phyloP scores from a whole-genome alignment of 2,888 invertebrate species.

The Drosophila crucigera region DNA sequence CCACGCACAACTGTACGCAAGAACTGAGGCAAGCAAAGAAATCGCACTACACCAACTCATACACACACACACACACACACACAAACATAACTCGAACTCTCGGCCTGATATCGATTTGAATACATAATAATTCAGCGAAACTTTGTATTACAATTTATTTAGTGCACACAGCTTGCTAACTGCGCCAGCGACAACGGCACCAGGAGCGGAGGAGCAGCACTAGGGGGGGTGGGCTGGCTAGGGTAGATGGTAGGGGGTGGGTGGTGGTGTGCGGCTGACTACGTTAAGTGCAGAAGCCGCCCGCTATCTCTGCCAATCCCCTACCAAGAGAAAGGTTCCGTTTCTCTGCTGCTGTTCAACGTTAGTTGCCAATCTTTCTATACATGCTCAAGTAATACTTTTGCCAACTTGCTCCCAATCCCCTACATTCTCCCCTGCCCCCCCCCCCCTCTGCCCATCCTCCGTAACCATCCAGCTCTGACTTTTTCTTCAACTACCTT shows the following conservation, averaged over 20 bases:
- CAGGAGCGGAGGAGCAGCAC: neutral
- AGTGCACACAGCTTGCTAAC: conserved; percentile 63
- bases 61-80: conserved; percentile 7
- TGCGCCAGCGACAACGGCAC: conserved; percentile 11
- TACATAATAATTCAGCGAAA: conserved; percentile 79
- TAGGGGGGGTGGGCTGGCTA: neutral
- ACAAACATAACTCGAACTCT: conserved; percentile 48
- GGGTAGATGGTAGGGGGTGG: neutral
- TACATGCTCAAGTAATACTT: conserved; percentile 70
- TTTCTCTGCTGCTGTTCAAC: conserved; percentile 1
- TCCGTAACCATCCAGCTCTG: neutral
- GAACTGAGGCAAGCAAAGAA: conserved; percentile 21
- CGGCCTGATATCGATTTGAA: conserved; percentile 75
- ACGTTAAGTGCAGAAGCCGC: conserved; percentile 27
- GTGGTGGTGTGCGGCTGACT: conserved; percentile 3
- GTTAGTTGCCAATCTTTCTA: conserved; percentile 71
- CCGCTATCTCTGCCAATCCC: conserved; percentile 11
- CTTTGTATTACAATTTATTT: conserved; percentile 80
- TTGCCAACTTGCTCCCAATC: conserved; percentile 56
- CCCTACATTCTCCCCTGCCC: neutral
- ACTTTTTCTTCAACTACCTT: conserved; percentile 43
- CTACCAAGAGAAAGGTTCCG: neutral
- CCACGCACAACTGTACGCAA: conserved; percentile 45
- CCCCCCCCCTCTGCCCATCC: neutral
- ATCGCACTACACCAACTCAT: conserved; percentile 5